Conservation (phyloP, 2,113 vertebrate species). For the Nothoprocta pentlandii region DNA sequence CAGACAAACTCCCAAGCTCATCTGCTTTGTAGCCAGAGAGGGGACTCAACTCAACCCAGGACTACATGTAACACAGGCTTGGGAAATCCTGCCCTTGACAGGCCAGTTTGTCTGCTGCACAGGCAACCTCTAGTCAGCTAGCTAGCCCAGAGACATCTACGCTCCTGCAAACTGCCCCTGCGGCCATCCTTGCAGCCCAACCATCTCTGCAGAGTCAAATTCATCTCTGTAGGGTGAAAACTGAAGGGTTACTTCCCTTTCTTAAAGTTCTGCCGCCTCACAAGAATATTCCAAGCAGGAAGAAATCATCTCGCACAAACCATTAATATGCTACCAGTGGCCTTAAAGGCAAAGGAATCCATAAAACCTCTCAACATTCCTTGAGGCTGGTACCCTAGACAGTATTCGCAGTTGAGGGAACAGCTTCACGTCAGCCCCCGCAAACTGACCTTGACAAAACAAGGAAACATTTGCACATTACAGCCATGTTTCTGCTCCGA, state of each 20-base stretch:
- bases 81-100: not conserved
- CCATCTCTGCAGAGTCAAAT: not conserved
- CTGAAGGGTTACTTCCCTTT: not conserved
- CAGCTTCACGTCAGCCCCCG: conserved; percentile 40
- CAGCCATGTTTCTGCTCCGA: conserved; percentile 46
- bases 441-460: conserved; percentile 53
- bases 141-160: not conserved
- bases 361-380: conserved; percentile 43
- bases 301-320: not conserved
- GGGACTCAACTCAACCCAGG: not conserved
- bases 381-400: conserved; percentile 3
- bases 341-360: conserved; percentile 35
- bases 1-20: not conserved
- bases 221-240: not conserved
- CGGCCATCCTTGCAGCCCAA: not conserved
- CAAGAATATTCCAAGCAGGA: not conserved
- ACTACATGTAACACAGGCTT: not conserved
- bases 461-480: conserved; percentile 15
- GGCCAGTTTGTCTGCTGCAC: not conserved
- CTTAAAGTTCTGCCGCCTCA: not conserved
- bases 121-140: not conserved
- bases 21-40: not conserved
- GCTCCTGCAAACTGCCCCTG: not conserved
- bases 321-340: not conserved
- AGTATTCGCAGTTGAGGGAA: conserved; percentile 58